phyloP scores from a whole-genome alignment of 2,797 vertebrate genomes.

The Mionectes olivaceus region DNA sequence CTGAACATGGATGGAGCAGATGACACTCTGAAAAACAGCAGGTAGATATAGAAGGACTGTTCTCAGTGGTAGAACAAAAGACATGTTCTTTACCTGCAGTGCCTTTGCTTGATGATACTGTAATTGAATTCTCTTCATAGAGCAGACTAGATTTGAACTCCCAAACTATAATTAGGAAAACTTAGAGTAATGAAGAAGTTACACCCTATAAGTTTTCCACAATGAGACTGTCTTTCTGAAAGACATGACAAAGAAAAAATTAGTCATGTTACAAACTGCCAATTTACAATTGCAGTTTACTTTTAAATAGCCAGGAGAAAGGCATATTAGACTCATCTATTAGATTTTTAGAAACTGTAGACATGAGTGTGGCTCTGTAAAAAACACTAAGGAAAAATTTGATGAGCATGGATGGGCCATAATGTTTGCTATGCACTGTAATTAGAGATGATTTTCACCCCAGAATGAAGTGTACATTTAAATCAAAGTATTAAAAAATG shows the following conservation, averaged over 20 bases:
- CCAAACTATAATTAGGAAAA: neutral
- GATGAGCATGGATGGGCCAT: neutral
- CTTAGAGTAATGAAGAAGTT: neutral
- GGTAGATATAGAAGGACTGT: neutral
- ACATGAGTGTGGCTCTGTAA: neutral
- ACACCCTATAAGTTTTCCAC: neutral
- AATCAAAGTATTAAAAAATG: neutral
- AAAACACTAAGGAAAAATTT: neutral
- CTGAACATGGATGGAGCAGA: neutral
- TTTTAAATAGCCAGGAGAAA: neutral
- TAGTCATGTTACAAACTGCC: neutral
- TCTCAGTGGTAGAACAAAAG: slow-evolving; percentile 28
- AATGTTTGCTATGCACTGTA: neutral
- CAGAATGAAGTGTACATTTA: neutral
- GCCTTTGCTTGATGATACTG: neutral
- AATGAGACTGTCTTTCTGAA: neutral
- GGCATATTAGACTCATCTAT: neutral
- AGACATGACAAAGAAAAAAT: neutral
- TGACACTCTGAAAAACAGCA: neutral
- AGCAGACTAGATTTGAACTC: slow-evolving; percentile 35
- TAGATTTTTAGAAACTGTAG: neutral
- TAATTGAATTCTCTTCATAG: slow-evolving; percentile 12
- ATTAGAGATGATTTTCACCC: neutral
- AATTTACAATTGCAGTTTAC: neutral
- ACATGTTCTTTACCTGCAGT: neutral